These are phyloP conservation scores for Pardosa pseudoannulata DNA, from an alignment of 2,888 invertebrate species.

Conservation along the genomic window DNA sequence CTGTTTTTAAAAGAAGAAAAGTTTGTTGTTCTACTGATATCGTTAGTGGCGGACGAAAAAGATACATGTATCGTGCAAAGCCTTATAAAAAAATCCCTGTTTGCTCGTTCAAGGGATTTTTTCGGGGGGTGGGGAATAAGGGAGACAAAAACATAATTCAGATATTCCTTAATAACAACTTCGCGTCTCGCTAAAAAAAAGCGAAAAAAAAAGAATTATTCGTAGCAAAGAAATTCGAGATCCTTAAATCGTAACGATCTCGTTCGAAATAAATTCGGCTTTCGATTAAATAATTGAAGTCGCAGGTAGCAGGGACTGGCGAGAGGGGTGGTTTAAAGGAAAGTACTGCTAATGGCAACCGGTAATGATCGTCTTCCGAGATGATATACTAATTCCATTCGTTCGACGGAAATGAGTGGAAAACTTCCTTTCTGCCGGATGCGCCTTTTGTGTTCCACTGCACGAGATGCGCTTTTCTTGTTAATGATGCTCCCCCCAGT, in stretches of 20 bases:
- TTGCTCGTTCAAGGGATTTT: no score
- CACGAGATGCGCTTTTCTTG: slow-evolving; percentile 26
- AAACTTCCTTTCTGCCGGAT: slow-evolving; percentile 28
- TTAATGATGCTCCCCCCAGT: slow-evolving; percentile 29
- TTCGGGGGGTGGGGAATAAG: no score
- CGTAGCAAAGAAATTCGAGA: neutral
- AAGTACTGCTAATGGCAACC: slow-evolving; percentile 32
- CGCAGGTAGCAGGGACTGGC: neutral
- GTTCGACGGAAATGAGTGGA: slow-evolving; percentile 39
- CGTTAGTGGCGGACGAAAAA: no score
- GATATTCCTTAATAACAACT: neutral
- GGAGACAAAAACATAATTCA: neutral
- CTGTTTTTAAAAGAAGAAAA: no score
- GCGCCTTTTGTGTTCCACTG: neutral
- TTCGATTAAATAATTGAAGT: slow-evolving; percentile 21
- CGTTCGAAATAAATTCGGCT: slow-evolving; percentile 13
- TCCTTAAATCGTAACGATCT: neutral
- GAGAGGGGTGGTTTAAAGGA: neutral
- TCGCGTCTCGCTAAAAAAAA: neutral
- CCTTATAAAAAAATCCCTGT: no score
- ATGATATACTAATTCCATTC: slow-evolving; percentile 50
- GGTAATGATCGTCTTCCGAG: slow-evolving; percentile 27
- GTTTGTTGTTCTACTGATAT: no score
- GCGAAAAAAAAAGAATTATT: neutral
- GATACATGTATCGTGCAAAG: no score